phyloP scores from a whole-genome alignment of 2,888 invertebrate species.

The Galerucella calmariensis region DNA sequence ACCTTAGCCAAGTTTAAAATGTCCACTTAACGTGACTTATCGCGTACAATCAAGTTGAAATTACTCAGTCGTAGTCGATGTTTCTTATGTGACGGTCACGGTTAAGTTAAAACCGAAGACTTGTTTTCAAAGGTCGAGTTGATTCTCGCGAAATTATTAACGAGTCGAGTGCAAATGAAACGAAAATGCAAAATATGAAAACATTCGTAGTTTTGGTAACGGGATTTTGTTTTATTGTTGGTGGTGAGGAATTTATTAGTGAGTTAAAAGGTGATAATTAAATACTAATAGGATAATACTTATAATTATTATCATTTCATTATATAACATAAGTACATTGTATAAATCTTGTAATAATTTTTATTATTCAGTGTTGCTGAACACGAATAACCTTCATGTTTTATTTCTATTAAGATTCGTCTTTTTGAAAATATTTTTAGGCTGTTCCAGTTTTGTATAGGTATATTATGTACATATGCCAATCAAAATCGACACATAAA shows the following conservation, averaged over 20 bases:
- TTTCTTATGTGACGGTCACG: background rate
- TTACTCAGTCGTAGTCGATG: conserved; percentile 4
- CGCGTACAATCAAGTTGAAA: conserved; percentile 5
- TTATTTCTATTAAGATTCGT: background rate
- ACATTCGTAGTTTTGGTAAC: background rate
- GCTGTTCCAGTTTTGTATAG: background rate
- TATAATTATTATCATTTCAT: too few relatives aligned
- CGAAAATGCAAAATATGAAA: background rate
- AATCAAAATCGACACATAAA: too few relatives aligned
- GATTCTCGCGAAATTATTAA: conserved; percentile 4
- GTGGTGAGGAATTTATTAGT: background rate
- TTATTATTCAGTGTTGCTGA: background rate
- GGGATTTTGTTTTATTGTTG: conserved; percentile 4
- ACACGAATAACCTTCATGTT: background rate
- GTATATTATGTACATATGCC: too few relatives aligned
- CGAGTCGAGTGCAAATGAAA: background rate
- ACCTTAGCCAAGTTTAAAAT: conserved; percentile 2
- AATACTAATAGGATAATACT: too few relatives aligned
- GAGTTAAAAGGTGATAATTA: background rate
- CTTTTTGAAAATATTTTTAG: background rate
- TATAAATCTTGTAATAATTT: too few relatives aligned
- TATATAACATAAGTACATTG: too few relatives aligned
- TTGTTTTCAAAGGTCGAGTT: conserved; percentile 7
- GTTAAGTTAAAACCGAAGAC: conserved; percentile 7
- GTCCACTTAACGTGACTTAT: conserved; percentile 1